Conservation (phyloP, 2,888 invertebrate genomes). For the Catocala fraxini region DNA sequence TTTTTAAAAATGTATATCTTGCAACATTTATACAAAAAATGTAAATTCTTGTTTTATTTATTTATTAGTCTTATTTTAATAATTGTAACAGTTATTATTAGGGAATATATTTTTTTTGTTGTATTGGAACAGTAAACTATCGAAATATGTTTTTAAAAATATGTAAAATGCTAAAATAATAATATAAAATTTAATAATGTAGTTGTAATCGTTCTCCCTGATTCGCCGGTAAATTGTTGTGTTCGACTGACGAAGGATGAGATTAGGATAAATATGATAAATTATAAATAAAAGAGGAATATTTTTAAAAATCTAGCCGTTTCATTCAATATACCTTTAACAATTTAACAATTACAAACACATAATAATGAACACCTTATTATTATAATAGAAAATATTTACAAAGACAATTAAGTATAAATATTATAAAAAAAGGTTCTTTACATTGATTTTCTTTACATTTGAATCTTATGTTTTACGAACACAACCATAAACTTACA, state of each 20-base stretch:
- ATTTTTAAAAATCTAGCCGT: slow-evolving; percentile 73
- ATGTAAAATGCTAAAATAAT: slow-evolving; percentile 55
- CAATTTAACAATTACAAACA: background rate
- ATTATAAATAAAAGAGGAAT: slow-evolving; percentile 85
- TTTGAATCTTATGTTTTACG: no score
- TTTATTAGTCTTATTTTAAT: background rate
- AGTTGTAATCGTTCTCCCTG: slow-evolving; percentile 73
- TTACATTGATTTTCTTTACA: no score
- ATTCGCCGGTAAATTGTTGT: slow-evolving; percentile 72
- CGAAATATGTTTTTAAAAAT: slow-evolving; percentile 59
- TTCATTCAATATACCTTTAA: slow-evolving; percentile 49
- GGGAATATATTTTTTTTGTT: background rate
- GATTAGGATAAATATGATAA: slow-evolving; percentile 75
- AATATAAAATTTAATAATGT: slow-evolving; percentile 57
- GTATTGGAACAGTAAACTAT: background rate
- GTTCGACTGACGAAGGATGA: slow-evolving; percentile 77
- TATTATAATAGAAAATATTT: background rate
- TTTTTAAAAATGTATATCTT: slow-evolving; percentile 61
- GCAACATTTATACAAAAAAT: no score
- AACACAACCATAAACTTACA: slow-evolving; percentile 15
- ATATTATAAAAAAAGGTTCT: background rate
- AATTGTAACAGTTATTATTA: background rate
- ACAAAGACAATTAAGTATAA: background rate
- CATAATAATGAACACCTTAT: background rate
- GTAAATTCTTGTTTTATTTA: background rate